phyloP scores from a whole-genome alignment of 2,797 vertebrate genomes.

The Pseudotriccus pelzelni region DNA sequence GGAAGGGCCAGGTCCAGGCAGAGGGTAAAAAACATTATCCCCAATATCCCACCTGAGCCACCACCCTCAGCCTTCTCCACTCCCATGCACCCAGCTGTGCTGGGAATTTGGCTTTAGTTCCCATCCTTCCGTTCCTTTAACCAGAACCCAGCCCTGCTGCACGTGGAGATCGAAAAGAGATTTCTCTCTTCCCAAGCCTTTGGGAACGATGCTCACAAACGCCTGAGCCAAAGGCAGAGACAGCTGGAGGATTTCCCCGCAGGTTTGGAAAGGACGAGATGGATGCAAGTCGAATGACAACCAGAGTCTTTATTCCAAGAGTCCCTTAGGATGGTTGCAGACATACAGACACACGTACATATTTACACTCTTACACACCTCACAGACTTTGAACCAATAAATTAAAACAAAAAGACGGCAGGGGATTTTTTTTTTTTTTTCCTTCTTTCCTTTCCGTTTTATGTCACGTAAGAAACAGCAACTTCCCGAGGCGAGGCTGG shows the following conservation, averaged over 20 bases:
- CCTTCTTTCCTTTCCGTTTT: neutral
- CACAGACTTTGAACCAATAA: slow-evolving; percentile 80
- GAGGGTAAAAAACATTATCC: neutral
- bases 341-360: slow-evolving; percentile 80
- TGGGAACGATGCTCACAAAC: neutral
- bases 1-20: neutral
- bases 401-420: slow-evolving; percentile 57
- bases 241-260: neutral
- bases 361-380: slow-evolving; percentile 80
- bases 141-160: neutral
- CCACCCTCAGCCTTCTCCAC: neutral
- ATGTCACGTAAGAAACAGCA: slow-evolving; percentile 65
- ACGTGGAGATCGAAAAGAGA: no score
- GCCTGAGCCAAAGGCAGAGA: neutral
- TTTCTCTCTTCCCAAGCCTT: neutral
- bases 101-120: neutral
- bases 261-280: slow-evolving; percentile 49
- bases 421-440: neutral
- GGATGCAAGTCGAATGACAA: slow-evolving; percentile 60
- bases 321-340: slow-evolving; percentile 74
- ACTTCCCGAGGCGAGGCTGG: slow-evolving; percentile 48
- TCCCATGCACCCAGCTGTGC: fast-evolving
- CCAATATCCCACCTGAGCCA: fast-evolving
- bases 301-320: slow-evolving; percentile 81
- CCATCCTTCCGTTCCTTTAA: neutral